Percentiles rank a stretch among this genome's conserved stretches.
Evolutionary conservation across 2,888 invertebrate genomes (phyloP).

Genomic region (Tipula confusa): DNA sequence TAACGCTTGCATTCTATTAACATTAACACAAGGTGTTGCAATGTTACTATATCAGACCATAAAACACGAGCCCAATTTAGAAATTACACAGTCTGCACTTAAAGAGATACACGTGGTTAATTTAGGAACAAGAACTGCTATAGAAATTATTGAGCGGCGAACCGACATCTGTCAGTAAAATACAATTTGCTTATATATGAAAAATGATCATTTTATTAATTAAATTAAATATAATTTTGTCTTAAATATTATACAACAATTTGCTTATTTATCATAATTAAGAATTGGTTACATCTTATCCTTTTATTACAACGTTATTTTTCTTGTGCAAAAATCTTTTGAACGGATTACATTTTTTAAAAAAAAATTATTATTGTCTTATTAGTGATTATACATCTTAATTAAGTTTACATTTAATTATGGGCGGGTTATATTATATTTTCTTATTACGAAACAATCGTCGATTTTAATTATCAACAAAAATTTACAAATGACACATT

Average conservation of each 20-base stretch:
- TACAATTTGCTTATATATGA: not conserved
- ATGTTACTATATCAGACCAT: conserved; percentile 66
- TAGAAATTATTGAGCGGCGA: conserved; percentile 56
- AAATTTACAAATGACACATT: not conserved
- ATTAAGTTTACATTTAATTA: not conserved
- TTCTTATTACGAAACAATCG: not conserved
- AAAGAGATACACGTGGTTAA: conserved; percentile 57
- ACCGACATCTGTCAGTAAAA: conserved; percentile 51
- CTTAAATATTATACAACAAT: not conserved
- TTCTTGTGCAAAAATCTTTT: not conserved
- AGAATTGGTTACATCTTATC: not conserved
- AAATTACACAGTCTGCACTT: conserved; percentile 53
- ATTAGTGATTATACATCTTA: not conserved
- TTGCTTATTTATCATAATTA: not conserved
- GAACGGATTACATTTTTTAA: not conserved
- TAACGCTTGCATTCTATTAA: conserved; percentile 71
- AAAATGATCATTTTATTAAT: not conserved
- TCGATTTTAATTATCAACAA: not conserved
- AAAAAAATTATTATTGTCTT: not conserved
- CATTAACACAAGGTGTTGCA: conserved; percentile 72
- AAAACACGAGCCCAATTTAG: conserved; percentile 42
- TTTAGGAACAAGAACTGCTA: conserved; percentile 53
- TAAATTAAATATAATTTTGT: not conserved
- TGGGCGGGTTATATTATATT: not conserved
- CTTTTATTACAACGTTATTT: not conserved